Base-by-base conservation (phyloP, 2,888 invertebrate genomes). In the Arctia plantaginis region DNA sequence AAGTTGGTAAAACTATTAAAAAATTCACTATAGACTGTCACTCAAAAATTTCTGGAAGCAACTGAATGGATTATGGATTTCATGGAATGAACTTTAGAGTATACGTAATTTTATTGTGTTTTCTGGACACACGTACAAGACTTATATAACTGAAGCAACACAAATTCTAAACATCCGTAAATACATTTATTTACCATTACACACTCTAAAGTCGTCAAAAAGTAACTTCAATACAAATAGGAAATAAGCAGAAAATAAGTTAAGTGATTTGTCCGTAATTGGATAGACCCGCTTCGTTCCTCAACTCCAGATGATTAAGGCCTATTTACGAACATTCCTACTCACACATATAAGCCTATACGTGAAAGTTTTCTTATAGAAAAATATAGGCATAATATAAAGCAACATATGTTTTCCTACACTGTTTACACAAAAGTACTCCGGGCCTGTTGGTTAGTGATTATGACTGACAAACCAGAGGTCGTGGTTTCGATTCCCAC, bases 231-330 rank as follows among this genome's bases (percentile, higher is more conserved):
- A 15, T 47, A 71, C 66, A 73, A 77, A 69, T 68, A 71, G 55
- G 41, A 71, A 75, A 81, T 75, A 76, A 79, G 75, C 69, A 71
- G 55, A 35, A 71, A 75, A 81, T 75, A 76, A 79, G 75, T 83
- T 72, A 84, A 83, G 78, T 83, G 77, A 85, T 85, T 83, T 78
- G 74, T 81, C 69, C 73, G 77, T 85, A 87, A 88, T 88, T 85
- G 80, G 86, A 83, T 82, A 79, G 80, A 80, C 83, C 81, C 75
- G 86, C 74, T 78, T 80, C 77, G 76, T 80, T 74, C 78, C 81
- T 76, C 72, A 86, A 87, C 75, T 88, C 87, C 81, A 77, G 85
- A 86, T 85, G 82, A 80, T 72, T 81, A 62, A 67, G 67, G 74
- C 78, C 73, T 76, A 76, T 82, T 82, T 80, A 71, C 78, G 15